Conservation (phyloP, 2,888 invertebrate species). For the Cryptus viduatorius region DNA sequence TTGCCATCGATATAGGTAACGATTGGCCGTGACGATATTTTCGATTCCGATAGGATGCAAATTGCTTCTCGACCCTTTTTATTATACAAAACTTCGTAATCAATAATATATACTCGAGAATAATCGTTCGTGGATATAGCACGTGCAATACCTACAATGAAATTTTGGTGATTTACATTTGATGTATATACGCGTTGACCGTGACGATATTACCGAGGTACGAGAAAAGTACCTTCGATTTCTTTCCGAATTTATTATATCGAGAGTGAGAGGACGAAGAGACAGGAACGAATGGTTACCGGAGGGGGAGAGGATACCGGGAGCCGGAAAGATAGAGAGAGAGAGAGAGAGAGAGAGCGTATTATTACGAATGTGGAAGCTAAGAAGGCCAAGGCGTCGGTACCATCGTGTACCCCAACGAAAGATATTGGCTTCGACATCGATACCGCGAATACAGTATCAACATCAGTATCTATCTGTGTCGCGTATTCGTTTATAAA, state of each 20-base stretch:
- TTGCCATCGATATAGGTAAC: too few relatives aligned
- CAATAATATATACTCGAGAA: conserved; percentile 15
- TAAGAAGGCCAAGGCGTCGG: conserved; percentile 66
- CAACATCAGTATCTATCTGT: conserved; percentile 12
- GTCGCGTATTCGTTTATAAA: conserved; percentile 9
- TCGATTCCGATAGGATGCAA: conserved; percentile 38
- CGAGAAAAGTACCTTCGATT: conserved; percentile 70
- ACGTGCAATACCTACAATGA: conserved; percentile 2
- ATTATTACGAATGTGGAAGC: conserved; percentile 57
- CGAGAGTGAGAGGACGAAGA: conserved; percentile 67
- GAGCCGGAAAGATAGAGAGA: conserved; percentile 36
- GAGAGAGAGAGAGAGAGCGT: conserved; percentile 43
- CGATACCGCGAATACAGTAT: conserved; percentile 54
- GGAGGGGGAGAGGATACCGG: background rate
- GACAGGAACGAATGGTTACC: conserved; percentile 64
- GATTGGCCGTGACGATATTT: conserved; percentile 13
- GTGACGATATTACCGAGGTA: conserved; percentile 46
- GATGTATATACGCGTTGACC: conserved; percentile 41
- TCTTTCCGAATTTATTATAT: conserved; percentile 73
- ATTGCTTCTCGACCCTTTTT: conserved; percentile 46
- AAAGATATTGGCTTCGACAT: conserved; percentile 65
- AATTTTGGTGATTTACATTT: conserved; percentile 43
- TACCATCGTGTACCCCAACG: conserved; percentile 71
- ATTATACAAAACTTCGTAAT: background rate
- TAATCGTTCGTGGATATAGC: background rate